Evolutionary conservation across 2,113 vertebrate genomes (phyloP), one percentile per base, ranked within the genome.

Genomic region (Hyaena hyaena): DNA sequence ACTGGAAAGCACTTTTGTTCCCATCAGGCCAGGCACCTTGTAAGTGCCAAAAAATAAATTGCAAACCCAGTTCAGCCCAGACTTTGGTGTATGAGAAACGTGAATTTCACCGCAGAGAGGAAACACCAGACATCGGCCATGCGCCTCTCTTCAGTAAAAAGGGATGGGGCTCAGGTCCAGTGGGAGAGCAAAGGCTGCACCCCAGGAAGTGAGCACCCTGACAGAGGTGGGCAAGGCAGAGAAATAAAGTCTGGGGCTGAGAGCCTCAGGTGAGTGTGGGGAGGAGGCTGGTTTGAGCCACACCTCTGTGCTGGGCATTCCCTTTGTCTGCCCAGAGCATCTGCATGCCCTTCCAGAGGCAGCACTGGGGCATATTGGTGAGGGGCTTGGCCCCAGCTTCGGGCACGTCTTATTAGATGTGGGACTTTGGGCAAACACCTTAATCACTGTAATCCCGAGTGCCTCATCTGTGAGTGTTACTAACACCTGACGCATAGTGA

Each of bases 261-360:
- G 48, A 61, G n/a, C 53, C 63, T 55, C 35, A 14, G 82, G 61
- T 39, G 48, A 23, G n/a, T 39, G 39, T 19, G 43, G 0, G 66
- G 48, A 55, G 26, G 50, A 21, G 45, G 74, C 26, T 10, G 26
- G 35, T 9, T 3, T 39, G 65, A 55, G 39, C 50, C 33, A 4
- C 0, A 0, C 10, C 1, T 12, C n/a, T 7, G 9, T 24, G 2
- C 71, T 2, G 0, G n/a, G 28, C 83, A 31, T 23, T 61, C 35
- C 3, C 53, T 53, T 11, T 35, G 26, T 69, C 45, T 28, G 43
- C n/a, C 39, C 50, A 69, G 79, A 76, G 39, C 24, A 10, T 35
- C 39, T 19, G 43, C 79, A 35, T 16, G 58, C n/a, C 45, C 39
- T 43, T 71, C 68, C 68, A n/a, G 83, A 71, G 84, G 65, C 53